phyloP scores from a whole-genome alignment of 2,113 vertebrate genomes.

The Gasterosteus nipponicus region DNA sequence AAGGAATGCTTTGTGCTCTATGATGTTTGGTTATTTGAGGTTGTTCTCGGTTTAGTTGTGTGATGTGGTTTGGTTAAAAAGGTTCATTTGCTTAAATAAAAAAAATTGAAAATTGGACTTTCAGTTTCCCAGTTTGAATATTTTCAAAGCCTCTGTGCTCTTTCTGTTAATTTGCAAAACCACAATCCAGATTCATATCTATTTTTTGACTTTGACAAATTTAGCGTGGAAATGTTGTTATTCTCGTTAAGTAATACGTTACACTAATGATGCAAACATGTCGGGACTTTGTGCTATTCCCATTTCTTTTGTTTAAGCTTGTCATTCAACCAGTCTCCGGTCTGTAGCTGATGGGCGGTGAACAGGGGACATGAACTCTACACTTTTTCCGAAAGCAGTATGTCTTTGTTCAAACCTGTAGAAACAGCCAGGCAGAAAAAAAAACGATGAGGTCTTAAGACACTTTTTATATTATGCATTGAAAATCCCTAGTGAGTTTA shows the following conservation, averaged over 20 bases:
- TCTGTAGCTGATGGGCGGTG: no score
- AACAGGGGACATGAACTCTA: no score
- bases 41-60: constrained; percentile 18
- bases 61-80: constrained; percentile 27
- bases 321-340: neutral
- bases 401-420: no score
- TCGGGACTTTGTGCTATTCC: neutral
- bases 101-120: constrained; percentile 19
- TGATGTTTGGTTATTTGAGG: constrained; percentile 22
- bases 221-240: neutral
- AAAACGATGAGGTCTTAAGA: neutral
- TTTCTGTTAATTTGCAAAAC: neutral
- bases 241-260: neutral
- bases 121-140: neutral
- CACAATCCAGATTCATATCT: neutral
- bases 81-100: constrained; percentile 25
- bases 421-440: no score
- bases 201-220: neutral
- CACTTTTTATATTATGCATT: neutral
- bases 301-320: neutral
- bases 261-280: neutral
- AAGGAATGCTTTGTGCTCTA: constrained; percentile 26
- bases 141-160: neutral
- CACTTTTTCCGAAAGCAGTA: no score
- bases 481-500: neutral